Conservation (phyloP, 1,140 invertebrate genomes). For the Drosophila kohkoa region DNA sequence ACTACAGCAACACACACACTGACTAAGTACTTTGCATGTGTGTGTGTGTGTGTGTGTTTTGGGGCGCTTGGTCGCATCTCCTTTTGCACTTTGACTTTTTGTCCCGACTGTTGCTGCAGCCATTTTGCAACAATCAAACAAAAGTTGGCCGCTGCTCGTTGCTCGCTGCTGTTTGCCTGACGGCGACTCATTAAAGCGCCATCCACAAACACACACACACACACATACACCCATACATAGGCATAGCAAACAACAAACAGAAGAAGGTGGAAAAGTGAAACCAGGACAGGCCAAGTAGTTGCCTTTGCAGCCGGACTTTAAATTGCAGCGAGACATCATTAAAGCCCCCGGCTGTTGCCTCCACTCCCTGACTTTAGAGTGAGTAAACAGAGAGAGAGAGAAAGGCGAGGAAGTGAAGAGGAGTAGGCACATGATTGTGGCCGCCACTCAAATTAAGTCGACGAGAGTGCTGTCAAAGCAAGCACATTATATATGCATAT, state of each 20-base stretch:
- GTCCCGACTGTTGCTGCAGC: conserved; percentile 6
- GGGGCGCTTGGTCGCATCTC: background rate
- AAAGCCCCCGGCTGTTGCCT: conserved; percentile 41
- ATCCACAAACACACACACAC: background rate
- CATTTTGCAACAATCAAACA: conserved; percentile 44
- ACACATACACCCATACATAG: background rate
- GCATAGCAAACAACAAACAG: background rate
- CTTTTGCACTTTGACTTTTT: conserved; percentile 9
- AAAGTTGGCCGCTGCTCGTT: conserved; percentile 17
- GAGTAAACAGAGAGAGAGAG: background rate
- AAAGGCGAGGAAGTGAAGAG: background rate
- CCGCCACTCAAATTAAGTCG: conserved; percentile 67
- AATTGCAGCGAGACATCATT: conserved; percentile 65
- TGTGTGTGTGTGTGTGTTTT: background rate
- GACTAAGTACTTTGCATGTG: background rate
- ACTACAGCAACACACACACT: background rate
- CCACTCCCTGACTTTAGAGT: background rate
- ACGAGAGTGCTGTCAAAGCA: conserved; percentile 63
- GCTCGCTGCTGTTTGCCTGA: conserved; percentile 7
- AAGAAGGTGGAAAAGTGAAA: background rate
- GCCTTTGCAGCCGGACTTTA: conserved; percentile 45
- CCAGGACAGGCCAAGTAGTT: conserved; percentile 19
- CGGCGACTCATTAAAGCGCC: conserved; percentile 46
- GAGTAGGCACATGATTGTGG: background rate
- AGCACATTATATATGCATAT: conserved; percentile 63